These are phyloP conservation scores for Leistus spinibarbis DNA, from an alignment of 2,888 invertebrate species.

Conservation along the genomic window DNA sequence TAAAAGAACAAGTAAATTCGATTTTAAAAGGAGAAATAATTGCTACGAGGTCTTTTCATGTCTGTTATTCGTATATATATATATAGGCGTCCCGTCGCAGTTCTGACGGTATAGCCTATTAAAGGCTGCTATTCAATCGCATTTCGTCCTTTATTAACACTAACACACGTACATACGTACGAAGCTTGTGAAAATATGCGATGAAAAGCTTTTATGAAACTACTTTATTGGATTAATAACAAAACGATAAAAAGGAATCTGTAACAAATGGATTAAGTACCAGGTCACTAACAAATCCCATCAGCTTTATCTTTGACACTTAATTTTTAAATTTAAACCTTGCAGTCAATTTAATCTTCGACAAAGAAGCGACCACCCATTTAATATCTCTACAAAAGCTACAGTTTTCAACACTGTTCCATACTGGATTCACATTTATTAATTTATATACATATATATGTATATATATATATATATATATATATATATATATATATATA, in stretches of 20 bases:
- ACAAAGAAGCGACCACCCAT: too few relatives aligned
- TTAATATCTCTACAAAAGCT: too few relatives aligned
- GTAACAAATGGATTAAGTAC: not conserved
- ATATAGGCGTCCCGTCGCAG: not conserved
- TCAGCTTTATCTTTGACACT: not conserved
- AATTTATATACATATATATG: not conserved
- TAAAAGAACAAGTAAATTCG: slow-evolving; percentile 2
- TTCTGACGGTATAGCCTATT: not conserved
- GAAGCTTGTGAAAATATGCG: not conserved
- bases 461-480: not conserved
- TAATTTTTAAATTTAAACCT: not conserved
- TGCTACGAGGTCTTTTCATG: slow-evolving; percentile 1
- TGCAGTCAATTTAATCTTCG: too few relatives aligned
- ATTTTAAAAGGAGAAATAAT: slow-evolving; percentile 8
- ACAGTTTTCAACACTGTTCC: too few relatives aligned
- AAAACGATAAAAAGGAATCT: not conserved
- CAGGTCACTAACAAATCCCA: not conserved
- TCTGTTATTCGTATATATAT: not conserved
- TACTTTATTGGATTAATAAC: not conserved
- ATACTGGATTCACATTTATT: too few relatives aligned
- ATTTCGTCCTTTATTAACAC: not conserved
- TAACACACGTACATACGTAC: not conserved
- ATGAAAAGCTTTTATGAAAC: not conserved
- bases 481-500: too few relatives aligned
- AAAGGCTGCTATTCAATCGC: not conserved